phyloP scores from a whole-genome alignment of 1,140 invertebrate species.

The Drosophila tropicalis region DNA sequence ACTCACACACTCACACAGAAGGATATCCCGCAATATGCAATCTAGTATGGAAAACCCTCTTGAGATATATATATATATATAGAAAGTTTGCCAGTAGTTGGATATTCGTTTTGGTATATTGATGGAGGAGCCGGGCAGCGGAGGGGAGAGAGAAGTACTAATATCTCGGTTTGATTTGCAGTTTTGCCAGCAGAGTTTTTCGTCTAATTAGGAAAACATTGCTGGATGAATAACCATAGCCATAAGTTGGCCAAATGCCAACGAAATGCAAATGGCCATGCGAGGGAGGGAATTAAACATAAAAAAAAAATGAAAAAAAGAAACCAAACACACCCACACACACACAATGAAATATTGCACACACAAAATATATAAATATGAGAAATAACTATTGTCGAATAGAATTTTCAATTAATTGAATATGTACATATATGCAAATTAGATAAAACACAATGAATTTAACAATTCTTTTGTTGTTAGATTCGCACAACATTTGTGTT shows the following conservation, averaged over 20 bases:
- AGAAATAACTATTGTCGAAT: not conserved
- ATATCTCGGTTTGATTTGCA: constrained; percentile 45
- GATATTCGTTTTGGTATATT: too few relatives aligned
- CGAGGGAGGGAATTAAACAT: not conserved
- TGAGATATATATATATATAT: not conserved
- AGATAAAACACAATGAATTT: not conserved
- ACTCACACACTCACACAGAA: constrained; percentile 47
- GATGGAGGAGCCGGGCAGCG: not conserved
- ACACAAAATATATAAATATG: not conserved
- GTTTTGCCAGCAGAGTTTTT: constrained; percentile 15
- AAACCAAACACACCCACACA: not conserved
- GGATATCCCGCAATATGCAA: constrained; percentile 15
- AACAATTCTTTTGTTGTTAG: constrained; percentile 11
- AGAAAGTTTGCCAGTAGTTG: too few relatives aligned
- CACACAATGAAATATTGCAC: not conserved
- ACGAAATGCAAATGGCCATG: constrained; percentile 6
- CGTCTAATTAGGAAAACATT: constrained; percentile 15
- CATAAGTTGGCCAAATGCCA: constrained; percentile 6
- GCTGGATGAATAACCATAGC: constrained; percentile 8
- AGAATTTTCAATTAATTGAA: constrained; percentile 10
- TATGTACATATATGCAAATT: constrained; percentile 15
- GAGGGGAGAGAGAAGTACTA: constrained; percentile 24
- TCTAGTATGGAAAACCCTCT: constrained; percentile 29
- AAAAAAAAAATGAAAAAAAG: constrained; percentile 6
- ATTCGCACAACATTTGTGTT: not conserved